These are phyloP conservation scores for Elmis aenea DNA, from an alignment of 2,888 invertebrate species.

Conservation along the genomic window DNA sequence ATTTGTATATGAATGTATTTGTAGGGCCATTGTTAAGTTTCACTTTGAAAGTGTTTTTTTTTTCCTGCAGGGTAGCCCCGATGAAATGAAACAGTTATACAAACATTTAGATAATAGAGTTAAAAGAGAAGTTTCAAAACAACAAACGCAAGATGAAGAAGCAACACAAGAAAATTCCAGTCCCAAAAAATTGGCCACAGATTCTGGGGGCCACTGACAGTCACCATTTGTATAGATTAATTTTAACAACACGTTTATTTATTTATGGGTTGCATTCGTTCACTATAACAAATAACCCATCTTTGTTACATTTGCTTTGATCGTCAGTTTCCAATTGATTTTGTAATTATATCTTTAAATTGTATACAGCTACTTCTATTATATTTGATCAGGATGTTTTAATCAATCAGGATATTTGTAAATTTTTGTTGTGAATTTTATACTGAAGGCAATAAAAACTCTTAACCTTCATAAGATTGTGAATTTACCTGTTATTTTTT, in stretches of 20 bases:
- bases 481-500: no score
- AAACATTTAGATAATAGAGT: conserved; percentile 58
- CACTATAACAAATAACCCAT: no score
- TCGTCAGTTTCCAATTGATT: no score
- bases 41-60: no score
- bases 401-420: conserved; percentile 11
- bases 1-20: no score
- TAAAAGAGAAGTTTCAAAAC: conserved; percentile 42
- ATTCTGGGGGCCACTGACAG: not conserved
- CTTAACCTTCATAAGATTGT: no score
- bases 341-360: no score
- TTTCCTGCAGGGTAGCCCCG: conserved; percentile 57
- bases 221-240: not conserved
- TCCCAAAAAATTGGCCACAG: conserved; percentile 22
- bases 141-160: conserved; percentile 10
- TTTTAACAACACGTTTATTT: not conserved
- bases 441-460: conserved; percentile 16
- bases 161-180: conserved; percentile 42
- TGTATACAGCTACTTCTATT: no score
- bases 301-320: no score
- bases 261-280: no score
- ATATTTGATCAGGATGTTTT: no score
- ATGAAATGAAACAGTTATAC: conserved; percentile 63
- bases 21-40: no score
- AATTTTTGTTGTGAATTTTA: conserved; percentile 16